Percentiles rank a stretch among this genome's conserved stretches.
Evolutionary conservation across 2,888 invertebrate genomes (phyloP).

Genomic region (Notodonta ziczac): DNA sequence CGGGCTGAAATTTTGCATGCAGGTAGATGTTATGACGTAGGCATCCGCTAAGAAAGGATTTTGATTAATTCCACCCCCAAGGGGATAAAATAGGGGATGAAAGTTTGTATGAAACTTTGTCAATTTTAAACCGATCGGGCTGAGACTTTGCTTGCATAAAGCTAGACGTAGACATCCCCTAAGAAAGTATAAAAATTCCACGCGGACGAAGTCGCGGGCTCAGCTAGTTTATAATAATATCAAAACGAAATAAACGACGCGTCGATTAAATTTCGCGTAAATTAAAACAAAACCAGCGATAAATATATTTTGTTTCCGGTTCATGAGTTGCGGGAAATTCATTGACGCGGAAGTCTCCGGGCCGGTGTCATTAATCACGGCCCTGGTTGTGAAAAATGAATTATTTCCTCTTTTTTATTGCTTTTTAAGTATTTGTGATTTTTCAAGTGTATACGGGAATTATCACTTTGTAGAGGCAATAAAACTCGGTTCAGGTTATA

Average conservation of each 20-base stretch:
- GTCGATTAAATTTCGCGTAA: background rate
- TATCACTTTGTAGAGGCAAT: background rate
- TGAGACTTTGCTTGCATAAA: too few relatives aligned
- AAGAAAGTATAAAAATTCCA: too few relatives aligned
- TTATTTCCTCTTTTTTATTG: background rate
- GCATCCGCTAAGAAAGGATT: too few relatives aligned
- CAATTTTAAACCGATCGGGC: too few relatives aligned
- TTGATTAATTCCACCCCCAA: too few relatives aligned
- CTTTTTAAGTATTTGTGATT: background rate
- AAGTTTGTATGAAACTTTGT: too few relatives aligned
- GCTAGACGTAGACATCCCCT: too few relatives aligned
- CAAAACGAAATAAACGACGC: background rate
- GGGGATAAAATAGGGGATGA: too few relatives aligned
- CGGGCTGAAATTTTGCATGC: too few relatives aligned
- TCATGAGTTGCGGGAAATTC: background rate
- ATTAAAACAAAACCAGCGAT: background rate
- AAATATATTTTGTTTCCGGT: background rate
- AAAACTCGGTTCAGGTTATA: background rate
- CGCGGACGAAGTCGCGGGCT: too few relatives aligned
- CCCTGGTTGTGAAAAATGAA: background rate
- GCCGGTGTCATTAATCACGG: background rate
- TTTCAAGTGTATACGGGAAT: background rate
- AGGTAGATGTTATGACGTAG: too few relatives aligned
- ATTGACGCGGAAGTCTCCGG: conserved; percentile 2
- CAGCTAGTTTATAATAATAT: too few relatives aligned